A percentile compares a stretch with the other conserved stretches of the same genome.
phyloP scores from a whole-genome alignment of 35 echinoderm and acorn worm species.

The Ophioderma brevispina region DNA sequence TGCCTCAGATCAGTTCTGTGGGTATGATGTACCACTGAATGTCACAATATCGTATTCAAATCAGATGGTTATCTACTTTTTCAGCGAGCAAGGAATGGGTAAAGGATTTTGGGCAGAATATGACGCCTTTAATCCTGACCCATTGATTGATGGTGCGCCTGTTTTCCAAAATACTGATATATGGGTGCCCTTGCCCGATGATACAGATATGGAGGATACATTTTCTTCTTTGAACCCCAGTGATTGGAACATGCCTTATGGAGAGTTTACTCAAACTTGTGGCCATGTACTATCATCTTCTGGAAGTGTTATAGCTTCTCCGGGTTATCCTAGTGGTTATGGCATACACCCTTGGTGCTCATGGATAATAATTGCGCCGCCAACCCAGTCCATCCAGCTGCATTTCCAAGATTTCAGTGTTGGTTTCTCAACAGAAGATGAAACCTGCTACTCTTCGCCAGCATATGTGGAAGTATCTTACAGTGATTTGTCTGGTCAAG shows the following conservation, averaged over 20 bases:
- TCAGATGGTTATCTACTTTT: slow-evolving; percentile 2
- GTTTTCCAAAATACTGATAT: neutral
- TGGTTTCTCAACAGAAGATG: neutral
- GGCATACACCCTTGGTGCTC: neutral
- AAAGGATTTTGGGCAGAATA: neutral
- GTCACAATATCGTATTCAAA: slow-evolving; percentile 1
- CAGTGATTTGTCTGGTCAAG: neutral
- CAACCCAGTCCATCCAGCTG: neutral
- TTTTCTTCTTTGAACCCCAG: neutral
- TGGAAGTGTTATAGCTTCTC: neutral
- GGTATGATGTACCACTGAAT: neutral
- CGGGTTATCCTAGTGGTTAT: neutral
- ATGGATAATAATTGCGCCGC: neutral
- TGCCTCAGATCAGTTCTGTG: slow-evolving; percentile 2
- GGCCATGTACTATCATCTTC: neutral
- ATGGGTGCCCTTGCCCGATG: neutral
- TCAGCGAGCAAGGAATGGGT: slow-evolving; percentile 12
- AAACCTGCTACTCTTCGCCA: neutral
- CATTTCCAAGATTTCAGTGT: neutral
- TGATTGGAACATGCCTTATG: neutral
- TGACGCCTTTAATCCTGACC: neutral
- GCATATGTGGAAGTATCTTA: neutral
- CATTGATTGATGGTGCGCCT: neutral
- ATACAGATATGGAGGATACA: neutral
- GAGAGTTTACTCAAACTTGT: neutral